phyloP scores from a whole-genome alignment of 2,888 invertebrate genomes.

The Zaprionus obscuricornis region DNA sequence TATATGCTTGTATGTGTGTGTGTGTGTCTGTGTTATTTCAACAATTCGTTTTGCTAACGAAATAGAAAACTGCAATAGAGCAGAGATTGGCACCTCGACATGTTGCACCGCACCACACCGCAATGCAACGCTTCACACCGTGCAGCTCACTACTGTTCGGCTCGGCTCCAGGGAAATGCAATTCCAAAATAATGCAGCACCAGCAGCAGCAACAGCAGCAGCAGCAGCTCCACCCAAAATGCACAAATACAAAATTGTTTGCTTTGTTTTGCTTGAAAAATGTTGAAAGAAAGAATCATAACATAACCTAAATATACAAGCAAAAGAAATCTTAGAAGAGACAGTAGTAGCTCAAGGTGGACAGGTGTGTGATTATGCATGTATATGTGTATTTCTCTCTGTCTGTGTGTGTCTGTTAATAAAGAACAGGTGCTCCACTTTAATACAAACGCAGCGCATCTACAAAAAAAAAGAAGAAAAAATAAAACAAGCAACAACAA shows the following conservation, averaged over 20 bases:
- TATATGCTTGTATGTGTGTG: conserved; percentile 13
- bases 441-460: no score
- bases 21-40: conserved; percentile 45
- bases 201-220: no score
- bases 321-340: no score
- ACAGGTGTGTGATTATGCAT: conserved; percentile 1
- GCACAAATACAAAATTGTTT: conserved; percentile 39
- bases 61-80: conserved; percentile 50
- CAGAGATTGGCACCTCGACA: conserved; percentile 13
- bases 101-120: conserved; percentile 2
- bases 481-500: no score
- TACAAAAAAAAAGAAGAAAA: conserved; percentile 51
- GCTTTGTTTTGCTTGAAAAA: no score
- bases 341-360: background rate
- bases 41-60: conserved; percentile 60
- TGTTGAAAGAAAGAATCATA: no score
- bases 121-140: conserved; percentile 3
- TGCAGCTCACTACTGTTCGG: no score
- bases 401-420: background rate
- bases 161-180: no score
- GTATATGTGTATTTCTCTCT: background rate
- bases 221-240: no score
- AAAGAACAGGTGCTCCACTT: no score
- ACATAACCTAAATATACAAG: no score
- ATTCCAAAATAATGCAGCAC: background rate